Evolutionary conservation across 1,140 invertebrate species (phyloP), one percentile per base, ranked within the genome.

Genomic region (Nixonia krombeini): DNA sequence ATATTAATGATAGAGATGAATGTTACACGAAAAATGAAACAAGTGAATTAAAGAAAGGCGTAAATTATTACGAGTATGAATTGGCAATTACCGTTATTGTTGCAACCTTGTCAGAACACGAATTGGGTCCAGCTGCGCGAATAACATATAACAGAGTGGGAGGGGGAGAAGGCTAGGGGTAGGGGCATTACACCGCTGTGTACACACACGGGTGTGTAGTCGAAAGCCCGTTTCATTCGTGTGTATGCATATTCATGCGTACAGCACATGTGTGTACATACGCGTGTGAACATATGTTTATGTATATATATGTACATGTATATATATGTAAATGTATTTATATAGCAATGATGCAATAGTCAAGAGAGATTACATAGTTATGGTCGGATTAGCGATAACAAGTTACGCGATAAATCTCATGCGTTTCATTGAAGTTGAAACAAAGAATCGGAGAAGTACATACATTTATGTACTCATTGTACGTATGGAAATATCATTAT

Each of bases 21-120:
- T n/a, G n/a, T n/a, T n/a, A n/a, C n/a, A n/a, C n/a, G n/a, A n/a
- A n/a, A 26, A 17, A 56, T n/a, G 52, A 12, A 38, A 40, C 12
- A 18, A n/a, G n/a, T n/a, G n/a, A n/a, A n/a, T n/a, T n/a, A 47
- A 45, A 29, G 18, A 41, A 57, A 41, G 56, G 44, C 59, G 51
- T 70, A 72, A 76, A 72, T 76, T 79, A 81, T 81, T 75, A 74
- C 65, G 61, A 35, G 40, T 72, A 62, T 76, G 74, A 81, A 81
- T 76, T 81, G 74, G 72, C 72, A 78, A 76, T 79, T 76, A 75
- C 72, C 62, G 64, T 78, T 78, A 79, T 78, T 81, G 73, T 76
- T 59, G 72, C 57, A 69, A 70, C 55, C 55, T 59, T 38, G 51
- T 40, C 41, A 49, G 49, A 47, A 49, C 38, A 61, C 50, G 57